Evolutionary conservation across 2,113 vertebrate species (phyloP).

Genomic region (Rhinoderma darwinii): DNA sequence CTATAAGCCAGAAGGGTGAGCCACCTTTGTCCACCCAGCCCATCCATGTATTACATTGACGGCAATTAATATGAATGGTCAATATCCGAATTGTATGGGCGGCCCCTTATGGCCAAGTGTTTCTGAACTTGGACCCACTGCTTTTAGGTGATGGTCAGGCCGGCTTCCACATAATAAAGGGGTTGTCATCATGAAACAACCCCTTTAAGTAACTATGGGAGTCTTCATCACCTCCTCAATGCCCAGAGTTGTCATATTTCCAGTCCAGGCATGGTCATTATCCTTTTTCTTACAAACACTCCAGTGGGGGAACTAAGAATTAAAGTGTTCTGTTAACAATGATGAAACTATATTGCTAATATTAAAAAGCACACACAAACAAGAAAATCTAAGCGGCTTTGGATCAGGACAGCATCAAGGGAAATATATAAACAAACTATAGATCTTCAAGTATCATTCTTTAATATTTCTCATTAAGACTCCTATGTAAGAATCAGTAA

Average conservation of each 20-base stretch:
- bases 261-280: background rate
- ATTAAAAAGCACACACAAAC: slow-evolving; percentile 62
- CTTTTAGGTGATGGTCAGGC: background rate
- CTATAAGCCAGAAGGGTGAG: no score
- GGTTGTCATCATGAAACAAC: no score
- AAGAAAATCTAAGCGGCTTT: slow-evolving; percentile 66
- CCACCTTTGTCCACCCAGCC: no score
- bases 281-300: background rate
- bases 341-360: slow-evolving; percentile 61
- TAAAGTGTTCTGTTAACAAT: slow-evolving; percentile 48
- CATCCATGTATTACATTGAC: no score
- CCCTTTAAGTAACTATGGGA: no score
- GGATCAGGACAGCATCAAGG: slow-evolving; percentile 65
- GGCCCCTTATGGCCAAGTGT: no score
- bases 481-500: slow-evolving; percentile 68
- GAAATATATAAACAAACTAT: slow-evolving; percentile 73
- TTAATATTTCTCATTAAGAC: slow-evolving; percentile 77
- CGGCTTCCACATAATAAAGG: background rate
- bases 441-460: slow-evolving; percentile 74
- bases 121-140: background rate
- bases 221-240: background rate
- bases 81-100: no score
- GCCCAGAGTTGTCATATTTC: background rate
- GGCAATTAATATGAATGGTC: no score
- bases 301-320: background rate